Percentiles rank a stretch among this genome's conserved stretches.
Evolutionary conservation across 2,888 invertebrate species (phyloP).

Genomic region (Epinotia brunnichana): DNA sequence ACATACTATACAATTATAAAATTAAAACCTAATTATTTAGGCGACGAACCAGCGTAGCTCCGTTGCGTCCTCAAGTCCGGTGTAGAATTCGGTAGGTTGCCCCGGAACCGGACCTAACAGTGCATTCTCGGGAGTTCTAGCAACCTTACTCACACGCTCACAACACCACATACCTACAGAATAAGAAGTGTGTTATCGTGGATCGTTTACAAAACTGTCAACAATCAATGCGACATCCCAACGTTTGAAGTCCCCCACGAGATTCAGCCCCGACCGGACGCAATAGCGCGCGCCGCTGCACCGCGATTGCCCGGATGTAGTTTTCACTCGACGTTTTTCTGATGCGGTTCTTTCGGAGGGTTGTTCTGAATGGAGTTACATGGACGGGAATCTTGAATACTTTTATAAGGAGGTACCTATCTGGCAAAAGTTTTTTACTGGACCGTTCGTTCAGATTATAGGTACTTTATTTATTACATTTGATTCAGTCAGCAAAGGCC

Average conservation of each 20-base stretch:
- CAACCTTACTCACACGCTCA: too few species aligned
- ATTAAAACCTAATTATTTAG: too few species aligned
- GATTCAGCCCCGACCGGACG: conserved; percentile 52
- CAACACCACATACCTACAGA: too few species aligned
- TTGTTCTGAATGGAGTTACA: background rate
- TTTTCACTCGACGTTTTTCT: conserved; percentile 13
- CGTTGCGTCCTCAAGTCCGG: too few species aligned
- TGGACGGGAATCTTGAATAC: background rate
- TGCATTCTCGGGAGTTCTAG: too few species aligned
- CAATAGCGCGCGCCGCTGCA: conserved; percentile 63
- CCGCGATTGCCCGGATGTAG: conserved; percentile 50
- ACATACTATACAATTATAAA: too few species aligned
- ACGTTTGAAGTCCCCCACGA: conserved; percentile 46
- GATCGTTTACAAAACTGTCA: conserved; percentile 11
- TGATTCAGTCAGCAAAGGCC: too few species aligned
- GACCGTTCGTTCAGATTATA: too few species aligned
- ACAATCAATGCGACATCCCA: conserved; percentile 21
- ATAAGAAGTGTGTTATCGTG: background rate
- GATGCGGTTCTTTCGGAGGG: background rate
- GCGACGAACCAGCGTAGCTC: too few species aligned
- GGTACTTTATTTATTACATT: too few species aligned
- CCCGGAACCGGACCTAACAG: too few species aligned
- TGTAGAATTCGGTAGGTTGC: too few species aligned
- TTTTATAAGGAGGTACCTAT: background rate
- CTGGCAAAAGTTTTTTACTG: background rate